Evolutionary conservation across 2,797 vertebrate species (phyloP).

Genomic region (Siniperca scherzeri): DNA sequence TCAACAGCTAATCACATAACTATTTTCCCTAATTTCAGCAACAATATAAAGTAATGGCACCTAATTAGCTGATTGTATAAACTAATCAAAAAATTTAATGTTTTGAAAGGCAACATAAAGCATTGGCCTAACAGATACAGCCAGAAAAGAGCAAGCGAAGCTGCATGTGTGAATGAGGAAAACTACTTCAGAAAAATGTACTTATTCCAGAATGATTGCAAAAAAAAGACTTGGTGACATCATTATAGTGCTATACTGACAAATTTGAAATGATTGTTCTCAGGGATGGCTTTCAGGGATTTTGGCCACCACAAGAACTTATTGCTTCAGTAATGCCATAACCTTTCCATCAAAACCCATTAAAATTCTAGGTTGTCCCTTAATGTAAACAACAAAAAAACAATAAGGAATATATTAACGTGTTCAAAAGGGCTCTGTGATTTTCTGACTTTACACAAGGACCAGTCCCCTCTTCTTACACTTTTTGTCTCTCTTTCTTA

Average conservation of each 20-base stretch:
- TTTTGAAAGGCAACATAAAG: slow-evolving; percentile 19
- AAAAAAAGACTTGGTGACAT: slow-evolving; percentile 23
- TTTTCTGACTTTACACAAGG: background rate
- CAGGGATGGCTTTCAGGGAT: slow-evolving; percentile 11
- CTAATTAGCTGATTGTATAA: background rate
- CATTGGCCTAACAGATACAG: background rate
- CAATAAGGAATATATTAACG: background rate
- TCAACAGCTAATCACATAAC: background rate
- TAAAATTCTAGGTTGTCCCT: background rate
- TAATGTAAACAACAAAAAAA: background rate
- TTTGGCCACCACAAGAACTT: background rate
- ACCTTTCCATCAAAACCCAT: slow-evolving; percentile 22
- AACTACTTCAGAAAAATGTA: background rate
- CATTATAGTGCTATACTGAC: slow-evolving; percentile 1
- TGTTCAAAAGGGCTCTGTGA: background rate
- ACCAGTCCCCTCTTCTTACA: background rate
- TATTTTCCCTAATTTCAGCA: background rate
- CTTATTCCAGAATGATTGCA: background rate
- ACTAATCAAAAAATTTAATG: background rate
- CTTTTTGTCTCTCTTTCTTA: background rate
- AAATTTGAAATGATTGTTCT: slow-evolving; percentile 19
- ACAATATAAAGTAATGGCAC: background rate
- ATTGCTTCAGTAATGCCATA: slow-evolving; percentile 5
- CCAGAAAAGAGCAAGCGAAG: slow-evolving; percentile 1
- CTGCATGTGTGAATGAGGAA: slow-evolving; percentile 1